Base-by-base conservation (phyloP, 2,888 invertebrate species). In the Meganola albula region DNA sequence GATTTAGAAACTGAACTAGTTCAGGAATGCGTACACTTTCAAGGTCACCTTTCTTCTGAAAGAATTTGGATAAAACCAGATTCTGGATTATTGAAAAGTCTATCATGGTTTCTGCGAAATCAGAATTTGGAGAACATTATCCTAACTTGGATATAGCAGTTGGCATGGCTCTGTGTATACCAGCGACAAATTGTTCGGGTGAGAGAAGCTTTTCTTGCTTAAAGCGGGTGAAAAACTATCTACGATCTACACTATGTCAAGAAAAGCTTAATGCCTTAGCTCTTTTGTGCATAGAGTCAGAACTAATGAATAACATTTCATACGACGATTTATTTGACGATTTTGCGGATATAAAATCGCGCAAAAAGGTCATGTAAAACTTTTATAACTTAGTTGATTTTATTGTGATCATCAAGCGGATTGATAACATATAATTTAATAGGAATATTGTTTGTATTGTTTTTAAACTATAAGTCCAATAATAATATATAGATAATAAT, bases 131-230 rank as follows among this genome's bases (percentile, higher is more conserved):
- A 33, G 21, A 38, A 42, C 24, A 16, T 43, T 39, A 48, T 34
- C 34, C 44, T 14, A 44, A 41, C 41, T 39, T 40, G 28, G 43
- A 43, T 27, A 36, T 40, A 44, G 37, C 37, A 9, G 24, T 40
- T 32, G 37, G 44, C n/a, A 37, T 45, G 32, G 39, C 42, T 16
- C 18, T 42, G 23, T 42, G 33, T 23, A 43, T 35, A 28, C 36
- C 40, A 31, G 36, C 25, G 27, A 37, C 35, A 30, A 41, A 41
- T 34, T 39, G 31, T 41, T 39, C 39, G 4, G 39, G 41, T 31
- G 32, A 45, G 22, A 38, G 39, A 32, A 46, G 40, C 27, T 39
- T 41, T 34, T 45, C 41, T 34, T 39, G 37, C 24, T 16, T 40
- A 25, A 42, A 42, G 10, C 9, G 37, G 6, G 40, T 42, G 12